These are phyloP conservation scores for Podarcis cretensis DNA, from an alignment of 2,113 vertebrate genomes.

Conservation along the genomic window DNA sequence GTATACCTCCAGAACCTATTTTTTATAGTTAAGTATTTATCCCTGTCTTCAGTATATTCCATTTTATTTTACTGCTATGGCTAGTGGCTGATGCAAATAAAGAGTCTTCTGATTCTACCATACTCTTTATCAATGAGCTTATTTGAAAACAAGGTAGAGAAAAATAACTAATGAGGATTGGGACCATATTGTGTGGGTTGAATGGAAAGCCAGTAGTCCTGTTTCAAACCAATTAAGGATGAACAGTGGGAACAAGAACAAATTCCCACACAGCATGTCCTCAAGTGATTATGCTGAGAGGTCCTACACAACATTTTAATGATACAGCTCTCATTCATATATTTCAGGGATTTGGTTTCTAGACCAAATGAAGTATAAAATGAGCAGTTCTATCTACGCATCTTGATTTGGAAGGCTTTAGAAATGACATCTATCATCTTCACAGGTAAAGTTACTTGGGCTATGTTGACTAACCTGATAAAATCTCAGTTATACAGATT, in stretches of 20 bases:
- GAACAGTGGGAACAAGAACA: background rate
- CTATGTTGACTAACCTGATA: no score
- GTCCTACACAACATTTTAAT: background rate
- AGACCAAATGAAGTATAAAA: background rate
- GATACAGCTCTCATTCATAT: background rate
- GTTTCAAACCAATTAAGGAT: background rate
- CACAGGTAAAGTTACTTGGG: no score
- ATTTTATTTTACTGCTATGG: no score
- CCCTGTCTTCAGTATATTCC: no score
- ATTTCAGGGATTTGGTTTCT: background rate
- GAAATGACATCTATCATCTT: no score
- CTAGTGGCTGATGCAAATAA: no score
- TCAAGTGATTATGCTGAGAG: background rate
- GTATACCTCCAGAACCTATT: no score
- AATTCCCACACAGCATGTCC: background rate
- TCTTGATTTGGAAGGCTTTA: background rate
- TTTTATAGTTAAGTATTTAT: no score
- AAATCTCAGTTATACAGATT: no score
- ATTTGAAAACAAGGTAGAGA: background rate
- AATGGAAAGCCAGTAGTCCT: background rate
- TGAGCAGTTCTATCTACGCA: background rate
- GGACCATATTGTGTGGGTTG: background rate
- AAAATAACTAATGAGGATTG: background rate
- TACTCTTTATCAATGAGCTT: background rate
- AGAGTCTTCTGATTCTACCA: no score